These are phyloP conservation scores for Microchirus variegatus DNA, from an alignment of 2,797 vertebrate genomes.

Conservation along the genomic window DNA sequence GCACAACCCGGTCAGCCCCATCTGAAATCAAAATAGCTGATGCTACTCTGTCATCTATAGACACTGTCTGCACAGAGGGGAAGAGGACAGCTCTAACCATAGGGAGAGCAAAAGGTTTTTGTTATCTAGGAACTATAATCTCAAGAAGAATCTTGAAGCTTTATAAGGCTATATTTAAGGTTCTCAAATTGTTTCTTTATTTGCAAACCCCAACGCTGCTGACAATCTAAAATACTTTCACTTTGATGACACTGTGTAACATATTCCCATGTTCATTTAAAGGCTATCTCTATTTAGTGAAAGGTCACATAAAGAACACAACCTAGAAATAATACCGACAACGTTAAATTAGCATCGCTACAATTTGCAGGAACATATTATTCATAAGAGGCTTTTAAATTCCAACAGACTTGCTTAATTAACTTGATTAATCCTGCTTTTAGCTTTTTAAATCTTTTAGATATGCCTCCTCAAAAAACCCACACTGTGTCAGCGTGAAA, in stretches of 20 bases:
- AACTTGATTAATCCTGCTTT: conserved; percentile 39
- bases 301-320: too few relatives aligned
- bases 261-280: too few relatives aligned
- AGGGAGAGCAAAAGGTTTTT: conserved; percentile 18
- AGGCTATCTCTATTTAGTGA: too few relatives aligned
- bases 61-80: neutral
- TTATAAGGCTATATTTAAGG: conserved; percentile 7
- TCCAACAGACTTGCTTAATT: conserved; percentile 1
- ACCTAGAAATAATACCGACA: too few relatives aligned
- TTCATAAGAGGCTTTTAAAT: conserved; percentile 17
- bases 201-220: conserved; percentile 1
- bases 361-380: conserved; percentile 18
- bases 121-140: conserved; percentile 13
- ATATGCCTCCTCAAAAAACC: conserved; percentile 41
- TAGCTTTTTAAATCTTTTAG: conserved; percentile 40
- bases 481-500: conserved; percentile 30
- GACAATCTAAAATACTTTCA: neutral
- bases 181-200: conserved; percentile 1
- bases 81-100: conserved; percentile 20
- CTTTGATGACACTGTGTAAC: neutral
- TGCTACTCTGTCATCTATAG: conserved; percentile 57
- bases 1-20: conserved; percentile 60
- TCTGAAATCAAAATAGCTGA: conserved; percentile 59
- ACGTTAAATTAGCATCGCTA: conserved; percentile 4
- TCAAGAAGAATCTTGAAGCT: neutral